phyloP scores from a whole-genome alignment of 2,888 invertebrate species.

The Mechanitis messenoides region DNA sequence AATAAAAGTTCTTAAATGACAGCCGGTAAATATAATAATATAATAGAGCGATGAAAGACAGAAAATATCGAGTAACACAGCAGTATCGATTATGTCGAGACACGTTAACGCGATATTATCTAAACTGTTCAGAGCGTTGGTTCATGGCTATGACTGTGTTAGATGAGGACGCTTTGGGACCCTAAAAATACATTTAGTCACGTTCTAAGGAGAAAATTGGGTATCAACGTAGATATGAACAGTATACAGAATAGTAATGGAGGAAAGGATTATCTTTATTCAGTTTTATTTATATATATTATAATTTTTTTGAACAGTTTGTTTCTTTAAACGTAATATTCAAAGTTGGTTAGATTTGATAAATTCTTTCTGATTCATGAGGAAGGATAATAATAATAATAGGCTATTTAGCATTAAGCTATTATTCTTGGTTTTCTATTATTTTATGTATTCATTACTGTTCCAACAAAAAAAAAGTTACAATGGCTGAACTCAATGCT shows the following conservation, averaged over 20 bases:
- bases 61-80: conserved; percentile 9
- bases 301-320: no score
- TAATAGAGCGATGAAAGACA: conserved; percentile 1
- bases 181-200: conserved; percentile 28
- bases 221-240: conserved; percentile 43
- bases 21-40: not conserved
- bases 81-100: conserved; percentile 52
- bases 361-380: no score
- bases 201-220: conserved; percentile 32
- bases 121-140: conserved; percentile 46
- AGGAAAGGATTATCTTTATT: not conserved
- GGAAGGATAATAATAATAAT: not conserved
- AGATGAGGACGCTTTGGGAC: conserved; percentile 18
- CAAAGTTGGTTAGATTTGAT: no score
- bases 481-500: no score
- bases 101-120: conserved; percentile 63
- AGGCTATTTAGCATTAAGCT: not conserved
- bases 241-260: not conserved
- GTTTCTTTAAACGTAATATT: no score
- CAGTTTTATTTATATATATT: no score
- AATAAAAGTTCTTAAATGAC: no score
- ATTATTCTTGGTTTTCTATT: no score
- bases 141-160: conserved; percentile 20
- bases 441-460: no score
- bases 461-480: no score